A percentile compares a stretch with the other conserved stretches of the same genome.
Evolutionary conservation across 2,113 vertebrate species (phyloP).

Genomic region (Chitala chitala): DNA sequence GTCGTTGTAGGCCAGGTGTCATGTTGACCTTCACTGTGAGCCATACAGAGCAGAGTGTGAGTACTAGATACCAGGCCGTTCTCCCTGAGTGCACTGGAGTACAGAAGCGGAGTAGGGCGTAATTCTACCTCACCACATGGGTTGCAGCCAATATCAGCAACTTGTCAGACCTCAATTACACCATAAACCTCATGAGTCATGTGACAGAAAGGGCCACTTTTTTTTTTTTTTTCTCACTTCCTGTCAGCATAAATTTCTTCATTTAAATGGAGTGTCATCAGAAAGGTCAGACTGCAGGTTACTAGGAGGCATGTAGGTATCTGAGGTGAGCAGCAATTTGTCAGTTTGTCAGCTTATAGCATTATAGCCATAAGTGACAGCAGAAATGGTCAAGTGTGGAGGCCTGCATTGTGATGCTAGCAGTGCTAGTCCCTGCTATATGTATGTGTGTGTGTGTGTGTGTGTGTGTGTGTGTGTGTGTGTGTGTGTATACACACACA

Average conservation of each 20-base stretch:
- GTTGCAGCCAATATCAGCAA: slow-evolving; percentile 1
- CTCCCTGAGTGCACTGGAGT: too few species aligned
- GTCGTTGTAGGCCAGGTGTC: too few species aligned
- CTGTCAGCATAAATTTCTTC: not conserved
- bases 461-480: too few species aligned
- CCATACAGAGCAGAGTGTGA: too few species aligned
- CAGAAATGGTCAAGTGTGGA: not conserved
- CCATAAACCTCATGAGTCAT: not conserved
- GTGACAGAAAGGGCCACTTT: not conserved
- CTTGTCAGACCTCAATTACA: not conserved
- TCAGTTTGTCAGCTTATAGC: not conserved
- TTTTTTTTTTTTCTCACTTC: too few species aligned
- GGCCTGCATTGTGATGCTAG: not conserved
- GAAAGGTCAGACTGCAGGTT: too few species aligned
- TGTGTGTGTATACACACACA: too few species aligned
- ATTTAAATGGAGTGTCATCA: not conserved
- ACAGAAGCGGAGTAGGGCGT: not conserved
- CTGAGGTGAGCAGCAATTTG: not conserved
- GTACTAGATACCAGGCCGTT: too few species aligned
- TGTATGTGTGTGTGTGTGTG: too few species aligned
- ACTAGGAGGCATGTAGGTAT: not conserved
- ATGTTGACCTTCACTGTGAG: too few species aligned
- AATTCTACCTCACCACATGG: slow-evolving; percentile 5
- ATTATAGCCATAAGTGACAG: too few species aligned
- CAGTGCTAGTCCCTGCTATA: not conserved